A percentile compares a stretch with the other conserved stretches of the same genome.
These are phyloP conservation scores for Timandra comae DNA, from an alignment of 2,888 invertebrate species.

Conservation along the genomic window DNA sequence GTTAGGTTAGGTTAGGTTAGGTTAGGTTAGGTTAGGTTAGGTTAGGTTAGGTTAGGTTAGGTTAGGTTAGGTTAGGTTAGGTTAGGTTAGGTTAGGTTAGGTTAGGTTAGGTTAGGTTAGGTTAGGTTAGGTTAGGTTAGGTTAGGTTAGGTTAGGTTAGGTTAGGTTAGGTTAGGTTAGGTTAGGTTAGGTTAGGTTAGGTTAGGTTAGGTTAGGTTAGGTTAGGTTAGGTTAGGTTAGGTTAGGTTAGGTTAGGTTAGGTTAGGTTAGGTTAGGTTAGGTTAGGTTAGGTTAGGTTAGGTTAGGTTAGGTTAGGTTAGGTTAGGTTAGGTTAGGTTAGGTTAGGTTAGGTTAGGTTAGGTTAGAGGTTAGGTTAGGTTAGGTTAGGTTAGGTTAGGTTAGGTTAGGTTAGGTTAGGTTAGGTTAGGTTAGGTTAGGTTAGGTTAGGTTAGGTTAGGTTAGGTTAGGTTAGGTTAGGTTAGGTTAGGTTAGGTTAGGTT, in stretches of 20 bases:
- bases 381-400: slow-evolving; percentile 11
- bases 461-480: slow-evolving; percentile 12
- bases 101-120: slow-evolving; percentile 23
- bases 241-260: slow-evolving; percentile 13
- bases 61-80: slow-evolving; percentile 21
- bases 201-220: slow-evolving; percentile 21
- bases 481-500: slow-evolving; percentile 12
- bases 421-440: slow-evolving; percentile 10
- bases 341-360: slow-evolving; percentile 20
- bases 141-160: slow-evolving; percentile 21
- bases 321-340: slow-evolving; percentile 19
- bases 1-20: slow-evolving; percentile 19
- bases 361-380: slow-evolving; percentile 10
- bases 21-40: slow-evolving; percentile 21
- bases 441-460: slow-evolving; percentile 10
- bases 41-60: slow-evolving; percentile 18
- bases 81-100: slow-evolving; percentile 21
- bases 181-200: slow-evolving; percentile 22
- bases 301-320: slow-evolving; percentile 20
- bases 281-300: slow-evolving; percentile 19
- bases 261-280: slow-evolving; percentile 13
- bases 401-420: slow-evolving; percentile 12
- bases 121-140: slow-evolving; percentile 22
- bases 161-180: slow-evolving; percentile 18
- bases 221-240: slow-evolving; percentile 21